These are phyloP conservation scores for Halictus ligatus DNA, from an alignment of 2,888 invertebrate species.

Conservation along the genomic window DNA sequence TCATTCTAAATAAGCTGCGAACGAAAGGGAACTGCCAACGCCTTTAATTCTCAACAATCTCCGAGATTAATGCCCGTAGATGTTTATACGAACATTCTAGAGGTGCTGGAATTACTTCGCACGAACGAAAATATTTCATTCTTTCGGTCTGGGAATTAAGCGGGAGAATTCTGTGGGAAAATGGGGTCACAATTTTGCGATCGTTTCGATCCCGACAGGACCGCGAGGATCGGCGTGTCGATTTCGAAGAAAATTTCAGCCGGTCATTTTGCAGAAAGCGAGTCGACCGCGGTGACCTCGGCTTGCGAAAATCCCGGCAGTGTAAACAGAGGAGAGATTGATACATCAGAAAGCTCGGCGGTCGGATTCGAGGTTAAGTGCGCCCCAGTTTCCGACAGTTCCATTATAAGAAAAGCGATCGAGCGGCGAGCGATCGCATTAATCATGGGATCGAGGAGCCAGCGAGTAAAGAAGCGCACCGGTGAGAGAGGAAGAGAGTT, in stretches of 20 bases:
- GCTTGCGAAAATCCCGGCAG: neutral
- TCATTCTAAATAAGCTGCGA: neutral
- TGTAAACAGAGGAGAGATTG: conserved; percentile 5
- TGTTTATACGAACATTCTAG: neutral
- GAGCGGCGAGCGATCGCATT: neutral
- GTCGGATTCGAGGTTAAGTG: conserved; percentile 1
- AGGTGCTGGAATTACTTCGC: neutral
- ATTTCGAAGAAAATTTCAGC: neutral
- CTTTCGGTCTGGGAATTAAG: neutral
- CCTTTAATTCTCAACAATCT: conserved; percentile 6
- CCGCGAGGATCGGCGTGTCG: neutral
- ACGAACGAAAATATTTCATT: neutral
- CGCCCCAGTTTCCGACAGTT: conserved; percentile 4
- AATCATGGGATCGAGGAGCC: neutral
- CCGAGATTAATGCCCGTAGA: neutral
- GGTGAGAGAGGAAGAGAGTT: neutral
- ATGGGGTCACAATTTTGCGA: neutral
- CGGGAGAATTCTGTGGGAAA: neutral
- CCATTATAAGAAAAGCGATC: conserved; percentile 7
- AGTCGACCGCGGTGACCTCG: neutral
- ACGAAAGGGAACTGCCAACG: neutral
- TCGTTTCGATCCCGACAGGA: neutral
- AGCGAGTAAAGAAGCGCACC: neutral
- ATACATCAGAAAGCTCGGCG: neutral
- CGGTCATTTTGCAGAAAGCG: neutral